Evolutionary conservation across 2,797 vertebrate species (phyloP), one percentile per base, ranked within the genome.

Genomic region (Acridotheres tristis): DNA sequence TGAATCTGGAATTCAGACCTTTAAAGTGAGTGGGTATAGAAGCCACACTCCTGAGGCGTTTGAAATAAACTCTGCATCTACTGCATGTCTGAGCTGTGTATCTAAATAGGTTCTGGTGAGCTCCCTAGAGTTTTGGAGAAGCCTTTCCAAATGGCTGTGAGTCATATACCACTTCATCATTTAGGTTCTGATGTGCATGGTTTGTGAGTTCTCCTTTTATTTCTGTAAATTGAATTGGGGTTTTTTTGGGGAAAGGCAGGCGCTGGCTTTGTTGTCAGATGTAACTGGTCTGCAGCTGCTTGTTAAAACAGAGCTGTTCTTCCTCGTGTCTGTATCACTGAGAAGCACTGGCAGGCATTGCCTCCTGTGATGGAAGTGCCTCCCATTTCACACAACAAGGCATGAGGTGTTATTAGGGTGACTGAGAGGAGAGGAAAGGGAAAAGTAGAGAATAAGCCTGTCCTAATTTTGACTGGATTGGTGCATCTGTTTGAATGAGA

Each of bases 51-150:
- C 71, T 81, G 45, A 78, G 85, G 76, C 22, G 22, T 94, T 91
- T 71, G 88, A 94, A 92, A 93, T 81, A 92, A 89, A 85, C 65
- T 38, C 50, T 87, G 76, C 29, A 93, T 38, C 91, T 82, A 55
- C 67, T 69, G 47, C 26, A 42, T 74, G 65, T 73, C 88, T 91
- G 80, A 89, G 61, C 40, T 74, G 42, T 72, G 55, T 55, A 47
- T 82, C 76, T 75, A 83, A 94, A 90, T 32, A 66, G 12, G 38
- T 69, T 78, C 25, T 89, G 76, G 72, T 76, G 65, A 89, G 40
- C 42, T 62, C 89, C 61, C 67, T 50, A 16, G 74, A 34, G 65
- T 40, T 84, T 86, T 89, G 71, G 51, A 91, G 88, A 74, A 91
- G 63, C 61, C 74, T 92, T 85, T 95, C 65, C 57, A 94, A 95